Conservation (phyloP, 2,797 vertebrate genomes). For the Liasis olivaceus region DNA sequence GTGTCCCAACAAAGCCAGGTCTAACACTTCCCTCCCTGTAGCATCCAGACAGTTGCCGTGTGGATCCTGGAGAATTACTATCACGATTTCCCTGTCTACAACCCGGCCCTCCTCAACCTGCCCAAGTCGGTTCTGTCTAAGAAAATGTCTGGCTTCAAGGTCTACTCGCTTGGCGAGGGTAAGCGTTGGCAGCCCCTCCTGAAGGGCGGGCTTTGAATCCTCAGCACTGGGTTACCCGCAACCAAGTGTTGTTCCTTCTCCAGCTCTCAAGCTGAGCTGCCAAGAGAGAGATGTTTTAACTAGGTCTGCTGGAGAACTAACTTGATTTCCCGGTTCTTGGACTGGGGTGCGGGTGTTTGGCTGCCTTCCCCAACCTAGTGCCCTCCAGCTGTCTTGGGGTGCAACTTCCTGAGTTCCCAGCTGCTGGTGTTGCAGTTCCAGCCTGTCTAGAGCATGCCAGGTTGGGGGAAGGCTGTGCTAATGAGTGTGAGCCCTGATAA, state of each 20-base stretch:
- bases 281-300: not conserved
- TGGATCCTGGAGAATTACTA: conserved; percentile 96
- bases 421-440: not conserved
- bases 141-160: conserved; percentile 93
- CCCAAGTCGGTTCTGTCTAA: conserved; percentile 94
- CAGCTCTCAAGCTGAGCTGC: not conserved
- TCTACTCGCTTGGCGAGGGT: conserved; percentile 95
- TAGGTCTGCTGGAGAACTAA: not conserved
- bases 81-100: conserved; percentile 92
- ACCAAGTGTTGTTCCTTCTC: not conserved
- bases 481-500: not conserved
- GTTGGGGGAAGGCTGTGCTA: not conserved
- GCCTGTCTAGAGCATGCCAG: not conserved
- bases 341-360: not conserved
- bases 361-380: not conserved
- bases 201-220: too few species aligned
- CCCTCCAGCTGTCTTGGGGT: not conserved
- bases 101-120: conserved; percentile 91
- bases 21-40: conserved; percentile 59
- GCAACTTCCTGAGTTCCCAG: not conserved
- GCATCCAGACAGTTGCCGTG: conserved; percentile 90
- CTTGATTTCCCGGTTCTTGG: not conserved
- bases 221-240: not conserved
- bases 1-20: not conserved
- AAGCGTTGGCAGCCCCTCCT: conserved; percentile 46